phyloP scores from a whole-genome alignment of 2,888 invertebrate species.

The Andrena minutula region DNA sequence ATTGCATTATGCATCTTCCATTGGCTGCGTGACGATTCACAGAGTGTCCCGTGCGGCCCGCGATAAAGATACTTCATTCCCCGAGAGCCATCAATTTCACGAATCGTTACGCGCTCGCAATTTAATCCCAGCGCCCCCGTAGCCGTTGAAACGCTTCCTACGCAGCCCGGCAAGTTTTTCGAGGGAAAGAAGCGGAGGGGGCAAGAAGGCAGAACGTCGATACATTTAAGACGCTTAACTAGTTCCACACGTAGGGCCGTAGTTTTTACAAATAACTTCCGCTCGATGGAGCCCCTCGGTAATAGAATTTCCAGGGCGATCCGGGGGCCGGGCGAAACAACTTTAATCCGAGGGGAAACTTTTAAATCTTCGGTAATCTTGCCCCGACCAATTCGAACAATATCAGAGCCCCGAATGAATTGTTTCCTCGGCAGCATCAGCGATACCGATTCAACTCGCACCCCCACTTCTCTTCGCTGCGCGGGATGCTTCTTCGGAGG shows the following conservation, averaged over 20 bases:
- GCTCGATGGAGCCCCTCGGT: slow-evolving; percentile 10
- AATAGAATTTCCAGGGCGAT: slow-evolving; percentile 48
- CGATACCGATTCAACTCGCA: not conserved
- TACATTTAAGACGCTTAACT: slow-evolving; percentile 18
- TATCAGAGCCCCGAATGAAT: slow-evolving; percentile 31
- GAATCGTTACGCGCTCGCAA: slow-evolving; percentile 15
- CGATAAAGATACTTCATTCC: not conserved
- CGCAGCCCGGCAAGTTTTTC: not conserved
- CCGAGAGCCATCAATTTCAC: not conserved
- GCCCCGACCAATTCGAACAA: slow-evolving; percentile 24
- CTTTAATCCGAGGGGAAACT: slow-evolving; percentile 50
- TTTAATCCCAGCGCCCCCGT: not conserved
- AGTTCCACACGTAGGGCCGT: slow-evolving; percentile 8
- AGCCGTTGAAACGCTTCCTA: not conserved
- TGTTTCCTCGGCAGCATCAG: slow-evolving; percentile 9
- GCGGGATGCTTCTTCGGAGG: no score
- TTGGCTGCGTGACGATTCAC: no score
- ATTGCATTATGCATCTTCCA: no score
- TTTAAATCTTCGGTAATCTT: slow-evolving; percentile 55
- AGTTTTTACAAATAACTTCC: slow-evolving; percentile 45
- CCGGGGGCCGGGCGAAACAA: slow-evolving; percentile 23
- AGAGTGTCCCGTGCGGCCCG: no score
- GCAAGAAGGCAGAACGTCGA: slow-evolving; percentile 2
- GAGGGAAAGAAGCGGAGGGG: not conserved
- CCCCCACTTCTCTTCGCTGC: no score